phyloP scores from a whole-genome alignment of 2,113 vertebrate species.

The Clarias macrocephalus region DNA sequence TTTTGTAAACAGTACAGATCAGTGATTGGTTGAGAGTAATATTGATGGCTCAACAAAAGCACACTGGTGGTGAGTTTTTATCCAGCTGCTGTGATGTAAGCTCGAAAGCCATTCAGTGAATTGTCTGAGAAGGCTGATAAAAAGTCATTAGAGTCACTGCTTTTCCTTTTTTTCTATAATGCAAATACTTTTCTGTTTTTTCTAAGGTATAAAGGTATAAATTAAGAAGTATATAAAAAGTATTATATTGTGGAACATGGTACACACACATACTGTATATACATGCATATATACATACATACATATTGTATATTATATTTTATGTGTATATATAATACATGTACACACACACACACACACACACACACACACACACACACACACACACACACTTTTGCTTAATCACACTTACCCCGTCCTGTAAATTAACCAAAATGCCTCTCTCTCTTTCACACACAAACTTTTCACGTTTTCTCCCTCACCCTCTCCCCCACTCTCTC shows the following conservation, averaged over 20 bases:
- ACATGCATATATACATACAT: no score
- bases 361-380: slow-evolving; percentile 29
- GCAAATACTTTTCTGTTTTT: neutral
- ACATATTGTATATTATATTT: no score
- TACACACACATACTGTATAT: no score
- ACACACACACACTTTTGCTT: neutral
- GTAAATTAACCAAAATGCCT: neutral
- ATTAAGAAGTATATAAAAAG: no score
- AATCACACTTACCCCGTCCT: slow-evolving; percentile 8
- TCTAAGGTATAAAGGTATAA: no score
- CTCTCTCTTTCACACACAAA: slow-evolving; percentile 20
- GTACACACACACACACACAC: slow-evolving; percentile 5
- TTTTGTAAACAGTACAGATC: neutral
- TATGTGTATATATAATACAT: neutral
- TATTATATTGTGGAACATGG: neutral
- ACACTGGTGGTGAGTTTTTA: neutral
- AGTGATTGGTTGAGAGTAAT: neutral
- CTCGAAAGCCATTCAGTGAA: neutral
- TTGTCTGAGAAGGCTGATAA: neutral
- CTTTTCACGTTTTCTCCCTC: neutral
- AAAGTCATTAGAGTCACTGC: neutral
- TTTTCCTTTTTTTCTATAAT: neutral
- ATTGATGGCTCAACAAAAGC: no score
- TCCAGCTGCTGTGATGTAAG: neutral
- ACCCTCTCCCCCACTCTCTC: slow-evolving; percentile 1